A percentile compares a stretch with the other conserved stretches of the same genome.
These are phyloP conservation scores for Nannobrachium achirus DNA, from an alignment of 2,113 vertebrate genomes.

Conservation along the genomic window DNA sequence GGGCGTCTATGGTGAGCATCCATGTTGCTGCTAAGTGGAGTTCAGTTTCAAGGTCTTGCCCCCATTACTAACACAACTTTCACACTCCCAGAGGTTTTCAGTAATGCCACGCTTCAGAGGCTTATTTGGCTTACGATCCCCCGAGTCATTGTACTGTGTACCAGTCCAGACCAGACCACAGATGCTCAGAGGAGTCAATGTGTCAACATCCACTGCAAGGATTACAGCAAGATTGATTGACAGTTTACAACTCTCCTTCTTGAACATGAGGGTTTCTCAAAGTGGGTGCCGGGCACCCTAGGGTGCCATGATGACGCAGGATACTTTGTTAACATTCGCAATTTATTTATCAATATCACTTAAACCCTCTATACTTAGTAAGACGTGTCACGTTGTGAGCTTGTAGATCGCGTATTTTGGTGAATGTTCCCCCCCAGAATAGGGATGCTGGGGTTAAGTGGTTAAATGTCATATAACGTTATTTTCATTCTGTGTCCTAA, in stretches of 20 bases:
- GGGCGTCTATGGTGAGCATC: neutral
- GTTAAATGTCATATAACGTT: too few relatives aligned
- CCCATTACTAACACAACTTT: slow-evolving; percentile 32
- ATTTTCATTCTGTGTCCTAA: too few relatives aligned
- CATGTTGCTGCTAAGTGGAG: slow-evolving; percentile 28
- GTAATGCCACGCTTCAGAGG: slow-evolving; percentile 32
- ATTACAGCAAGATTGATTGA: slow-evolving; percentile 16
- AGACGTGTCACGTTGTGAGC: too few relatives aligned
- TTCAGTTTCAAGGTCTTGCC: slow-evolving; percentile 35
- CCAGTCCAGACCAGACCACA: slow-evolving; percentile 12
- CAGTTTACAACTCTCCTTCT: neutral
- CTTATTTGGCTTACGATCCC: slow-evolving; percentile 26
- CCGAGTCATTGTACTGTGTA: slow-evolving; percentile 4
- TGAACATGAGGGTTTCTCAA: too few relatives aligned
- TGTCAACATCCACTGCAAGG: neutral
- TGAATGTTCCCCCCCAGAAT: too few relatives aligned
- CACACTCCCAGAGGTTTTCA: slow-evolving; percentile 28
- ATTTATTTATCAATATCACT: too few relatives aligned
- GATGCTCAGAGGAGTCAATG: slow-evolving; percentile 9
- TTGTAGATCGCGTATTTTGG: too few relatives aligned
- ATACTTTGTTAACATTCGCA: too few relatives aligned
- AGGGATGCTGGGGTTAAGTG: too few relatives aligned
- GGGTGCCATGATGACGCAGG: too few relatives aligned
- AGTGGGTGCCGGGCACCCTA: too few relatives aligned
- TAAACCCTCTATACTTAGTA: too few relatives aligned